phyloP scores from a whole-genome alignment of 2,113 vertebrate species.

The Gadus macrocephalus region DNA sequence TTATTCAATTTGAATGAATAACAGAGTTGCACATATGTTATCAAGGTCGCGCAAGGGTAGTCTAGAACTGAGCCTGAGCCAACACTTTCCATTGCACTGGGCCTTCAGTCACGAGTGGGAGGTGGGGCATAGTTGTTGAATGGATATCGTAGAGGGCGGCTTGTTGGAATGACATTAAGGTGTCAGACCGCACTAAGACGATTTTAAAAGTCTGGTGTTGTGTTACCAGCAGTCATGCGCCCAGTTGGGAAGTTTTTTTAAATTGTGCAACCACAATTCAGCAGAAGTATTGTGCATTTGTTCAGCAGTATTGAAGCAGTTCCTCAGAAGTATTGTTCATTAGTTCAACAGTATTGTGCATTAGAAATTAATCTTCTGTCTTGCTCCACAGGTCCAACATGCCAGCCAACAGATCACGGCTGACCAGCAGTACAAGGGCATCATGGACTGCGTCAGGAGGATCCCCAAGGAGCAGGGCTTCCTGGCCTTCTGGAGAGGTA shows the following conservation, averaged over 20 bases:
- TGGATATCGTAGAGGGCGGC: background rate
- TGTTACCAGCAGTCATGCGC: too few relatives aligned
- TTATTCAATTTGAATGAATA: too few relatives aligned
- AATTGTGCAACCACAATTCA: too few relatives aligned
- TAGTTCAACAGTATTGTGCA: too few relatives aligned
- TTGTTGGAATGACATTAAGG: too few relatives aligned
- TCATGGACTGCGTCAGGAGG: conserved; percentile 82
- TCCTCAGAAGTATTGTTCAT: too few relatives aligned
- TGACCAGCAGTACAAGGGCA: conserved; percentile 87
- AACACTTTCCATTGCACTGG: conserved; percentile 26
- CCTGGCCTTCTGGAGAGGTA: conserved; percentile 87
- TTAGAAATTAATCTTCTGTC: background rate
- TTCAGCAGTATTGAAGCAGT: too few relatives aligned
- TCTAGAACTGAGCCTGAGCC: background rate
- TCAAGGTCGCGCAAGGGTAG: conserved; percentile 47
- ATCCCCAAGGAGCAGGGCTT: conserved; percentile 88
- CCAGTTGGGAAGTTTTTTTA: too few relatives aligned
- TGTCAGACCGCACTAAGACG: too few relatives aligned
- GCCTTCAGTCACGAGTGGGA: conserved; percentile 22
- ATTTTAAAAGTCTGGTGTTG: too few relatives aligned
- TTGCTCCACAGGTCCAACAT: conserved; percentile 79
- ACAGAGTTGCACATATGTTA: background rate
- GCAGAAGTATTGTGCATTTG: too few relatives aligned
- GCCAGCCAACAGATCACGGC: conserved; percentile 86
- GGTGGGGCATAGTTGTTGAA: conserved; percentile 36